A percentile compares a stretch with the other conserved stretches of the same genome.
These are phyloP conservation scores for Drosophila prolongata DNA, from an alignment of 2,888 invertebrate genomes.

Conservation along the genomic window DNA sequence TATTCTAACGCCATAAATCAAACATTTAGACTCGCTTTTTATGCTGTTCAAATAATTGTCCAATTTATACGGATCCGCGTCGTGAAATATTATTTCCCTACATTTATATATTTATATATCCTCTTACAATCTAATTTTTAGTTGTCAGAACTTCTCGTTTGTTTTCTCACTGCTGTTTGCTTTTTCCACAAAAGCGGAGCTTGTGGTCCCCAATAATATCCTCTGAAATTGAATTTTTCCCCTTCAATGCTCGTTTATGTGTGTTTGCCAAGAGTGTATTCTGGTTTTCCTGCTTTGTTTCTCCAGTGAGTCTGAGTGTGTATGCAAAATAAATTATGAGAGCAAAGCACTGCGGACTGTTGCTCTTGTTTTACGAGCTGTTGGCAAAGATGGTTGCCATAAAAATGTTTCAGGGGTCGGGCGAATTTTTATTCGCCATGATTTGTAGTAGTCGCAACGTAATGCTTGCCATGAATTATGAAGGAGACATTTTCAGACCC, in stretches of 20 bases:
- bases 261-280: conserved; percentile 6
- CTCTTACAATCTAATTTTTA: conserved; percentile 4
- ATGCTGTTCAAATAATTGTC: not conserved
- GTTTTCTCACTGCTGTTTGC: not conserved
- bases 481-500: conserved; percentile 19
- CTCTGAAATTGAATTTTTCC: conserved; percentile 33
- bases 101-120: not conserved
- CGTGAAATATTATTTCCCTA: not conserved
- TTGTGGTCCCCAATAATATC: conserved; percentile 7
- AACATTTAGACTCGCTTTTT: not conserved
- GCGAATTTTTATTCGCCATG: conserved; percentile 31
- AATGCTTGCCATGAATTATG: conserved; percentile 39
- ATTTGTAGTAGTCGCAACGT: conserved; percentile 36
- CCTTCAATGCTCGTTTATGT: conserved; percentile 21
- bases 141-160: not conserved
- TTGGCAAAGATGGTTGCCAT: conserved; percentile 41
- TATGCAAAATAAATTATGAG: conserved; percentile 57
- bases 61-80: not conserved
- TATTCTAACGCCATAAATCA: not conserved
- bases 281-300: conserved; percentile 10
- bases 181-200: not conserved
- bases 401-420: conserved; percentile 17
- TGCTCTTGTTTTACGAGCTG: conserved; percentile 42
- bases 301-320: conserved; percentile 29
- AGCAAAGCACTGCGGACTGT: conserved; percentile 40